A percentile compares a stretch with the other conserved stretches of the same genome.
phyloP scores from a whole-genome alignment of 1,140 invertebrate species.

The Drosophila carrolli region DNA sequence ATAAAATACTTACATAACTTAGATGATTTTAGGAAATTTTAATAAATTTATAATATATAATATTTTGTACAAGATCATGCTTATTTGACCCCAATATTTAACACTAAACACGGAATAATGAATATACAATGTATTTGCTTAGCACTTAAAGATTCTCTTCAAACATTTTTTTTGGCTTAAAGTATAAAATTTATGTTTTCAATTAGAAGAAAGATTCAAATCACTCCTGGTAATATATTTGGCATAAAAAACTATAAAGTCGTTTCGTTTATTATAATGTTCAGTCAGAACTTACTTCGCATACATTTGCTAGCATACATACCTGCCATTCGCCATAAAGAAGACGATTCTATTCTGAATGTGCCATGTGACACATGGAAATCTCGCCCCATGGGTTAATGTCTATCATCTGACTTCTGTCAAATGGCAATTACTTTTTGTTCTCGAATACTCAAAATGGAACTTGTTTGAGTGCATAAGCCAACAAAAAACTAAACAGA shows the following conservation, averaged over 20 bases:
- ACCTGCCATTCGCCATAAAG: conserved; percentile 5
- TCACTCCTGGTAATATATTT: not conserved
- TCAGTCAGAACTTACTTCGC: not conserved
- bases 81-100: no score
- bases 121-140: no score
- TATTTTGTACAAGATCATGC: no score
- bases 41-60: no score
- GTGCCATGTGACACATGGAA: conserved; percentile 27
- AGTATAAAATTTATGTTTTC: not conserved
- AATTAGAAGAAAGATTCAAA: not conserved
- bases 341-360: conserved; percentile 24
- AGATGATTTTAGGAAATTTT: no score
- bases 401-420: conserved; percentile 26
- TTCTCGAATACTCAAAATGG: conserved; percentile 61
- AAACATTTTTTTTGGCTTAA: no score
- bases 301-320: not conserved
- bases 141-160: no score
- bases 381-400: conserved; percentile 45
- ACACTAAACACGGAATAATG: no score
- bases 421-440: conserved; percentile 54
- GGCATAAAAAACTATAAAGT: not conserved
- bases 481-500: conserved; percentile 21
- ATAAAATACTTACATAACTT: no score
- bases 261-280: conserved; percentile 12
- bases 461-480: conserved; percentile 68